Conservation (phyloP, 2,113 vertebrate species). For the Fregata magnificens region DNA sequence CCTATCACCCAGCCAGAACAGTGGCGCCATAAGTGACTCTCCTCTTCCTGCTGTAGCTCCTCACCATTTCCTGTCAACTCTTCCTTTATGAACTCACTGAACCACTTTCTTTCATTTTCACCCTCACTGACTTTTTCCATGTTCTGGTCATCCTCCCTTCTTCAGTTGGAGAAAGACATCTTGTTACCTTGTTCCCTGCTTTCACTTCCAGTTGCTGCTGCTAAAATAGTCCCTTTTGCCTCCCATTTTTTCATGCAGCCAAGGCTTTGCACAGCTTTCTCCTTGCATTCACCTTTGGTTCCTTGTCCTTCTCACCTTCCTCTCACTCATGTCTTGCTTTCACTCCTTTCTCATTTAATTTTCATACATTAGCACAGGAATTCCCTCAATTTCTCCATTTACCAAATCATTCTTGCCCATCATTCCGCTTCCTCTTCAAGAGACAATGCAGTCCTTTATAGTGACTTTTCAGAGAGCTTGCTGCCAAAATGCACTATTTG, state of each 20-base stretch:
- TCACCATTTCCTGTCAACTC: background rate
- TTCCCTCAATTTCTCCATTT: background rate
- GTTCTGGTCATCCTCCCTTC: background rate
- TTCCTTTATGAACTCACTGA: background rate
- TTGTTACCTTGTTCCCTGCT: background rate
- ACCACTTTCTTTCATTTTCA: background rate
- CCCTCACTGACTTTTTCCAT: background rate
- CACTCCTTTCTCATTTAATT: background rate
- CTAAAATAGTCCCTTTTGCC: background rate
- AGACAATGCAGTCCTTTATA: background rate
- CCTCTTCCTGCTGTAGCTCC: background rate
- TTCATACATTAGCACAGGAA: background rate
- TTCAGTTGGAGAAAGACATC: background rate
- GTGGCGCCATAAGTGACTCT: background rate
- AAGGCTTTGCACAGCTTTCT: background rate
- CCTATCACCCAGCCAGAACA: background rate
- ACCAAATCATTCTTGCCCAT: background rate
- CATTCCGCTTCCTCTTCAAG: background rate
- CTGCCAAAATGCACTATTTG: background rate
- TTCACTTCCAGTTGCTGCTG: background rate
- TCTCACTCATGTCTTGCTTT: background rate
- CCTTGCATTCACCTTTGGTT: background rate
- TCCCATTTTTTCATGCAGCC: background rate
- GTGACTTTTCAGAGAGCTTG: background rate
- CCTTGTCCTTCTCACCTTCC: background rate